Evolutionary conservation across 53 echinoderm and acorn worm species (phyloP).

Genomic region (Temnopleurus reevesii): DNA sequence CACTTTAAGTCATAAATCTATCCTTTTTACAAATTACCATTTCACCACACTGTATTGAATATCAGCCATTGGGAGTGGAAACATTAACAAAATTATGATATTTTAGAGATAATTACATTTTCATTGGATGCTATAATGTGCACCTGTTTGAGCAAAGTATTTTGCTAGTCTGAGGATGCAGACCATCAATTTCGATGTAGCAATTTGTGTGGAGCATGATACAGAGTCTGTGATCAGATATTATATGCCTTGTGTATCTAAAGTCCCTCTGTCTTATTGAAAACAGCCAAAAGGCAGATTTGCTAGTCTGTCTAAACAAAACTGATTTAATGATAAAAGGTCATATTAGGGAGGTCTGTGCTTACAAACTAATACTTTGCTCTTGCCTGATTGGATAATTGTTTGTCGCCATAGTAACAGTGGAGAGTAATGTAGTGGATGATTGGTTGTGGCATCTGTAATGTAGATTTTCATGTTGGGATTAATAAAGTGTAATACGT

Average conservation of each 20-base stretch:
- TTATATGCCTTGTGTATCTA: no score
- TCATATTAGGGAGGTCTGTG: no score
- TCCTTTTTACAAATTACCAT: not conserved
- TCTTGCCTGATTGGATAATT: constrained; percentile 36
- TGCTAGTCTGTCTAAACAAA: no score
- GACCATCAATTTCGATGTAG: no score
- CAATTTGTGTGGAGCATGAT: no score
- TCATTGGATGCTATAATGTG: not conserved
- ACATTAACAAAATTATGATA: not conserved
- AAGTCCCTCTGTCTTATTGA: no score
- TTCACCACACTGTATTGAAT: not conserved
- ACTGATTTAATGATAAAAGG: no score
- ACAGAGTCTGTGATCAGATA: no score
- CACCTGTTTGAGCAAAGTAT: constrained; percentile 17
- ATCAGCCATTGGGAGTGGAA: not conserved
- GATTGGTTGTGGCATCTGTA: constrained; percentile 22
- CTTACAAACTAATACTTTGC: no score
- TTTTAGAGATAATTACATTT: not conserved
- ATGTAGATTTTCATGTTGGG: not conserved
- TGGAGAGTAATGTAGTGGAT: constrained; percentile 32
- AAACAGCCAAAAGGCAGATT: no score
- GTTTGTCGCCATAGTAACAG: constrained; percentile 35
- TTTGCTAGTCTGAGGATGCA: no score
- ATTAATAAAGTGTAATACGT: not conserved
- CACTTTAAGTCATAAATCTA: not conserved